A percentile compares a stretch with the other conserved stretches of the same genome.
These are phyloP conservation scores for Helogale parvula DNA, from an alignment of 2,113 vertebrate genomes.

Conservation along the genomic window DNA sequence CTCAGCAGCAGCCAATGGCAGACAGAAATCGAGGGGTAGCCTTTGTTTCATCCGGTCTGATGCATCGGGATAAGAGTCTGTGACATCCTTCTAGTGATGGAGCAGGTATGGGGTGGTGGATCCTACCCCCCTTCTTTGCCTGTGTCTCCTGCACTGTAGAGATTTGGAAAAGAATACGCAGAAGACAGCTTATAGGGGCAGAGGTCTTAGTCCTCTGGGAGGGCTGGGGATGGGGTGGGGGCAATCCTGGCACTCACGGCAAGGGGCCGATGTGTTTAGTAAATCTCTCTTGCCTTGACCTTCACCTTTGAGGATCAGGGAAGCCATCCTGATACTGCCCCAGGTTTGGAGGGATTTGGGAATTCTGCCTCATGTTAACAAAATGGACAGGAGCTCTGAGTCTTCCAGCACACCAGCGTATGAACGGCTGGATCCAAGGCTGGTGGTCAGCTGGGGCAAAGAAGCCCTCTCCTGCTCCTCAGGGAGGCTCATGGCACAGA, in stretches of 20 bases:
- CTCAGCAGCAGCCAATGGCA: neutral
- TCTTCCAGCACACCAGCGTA: no score
- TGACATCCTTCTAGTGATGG: neutral
- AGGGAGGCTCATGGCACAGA: neutral
- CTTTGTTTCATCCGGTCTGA: neutral
- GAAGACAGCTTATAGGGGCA: neutral
- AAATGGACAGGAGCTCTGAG: neutral
- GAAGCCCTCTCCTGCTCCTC: no score
- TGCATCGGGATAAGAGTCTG: neutral
- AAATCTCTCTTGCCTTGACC: neutral
- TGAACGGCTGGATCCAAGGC: neutral
- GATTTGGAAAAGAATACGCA: rapidly evolving
- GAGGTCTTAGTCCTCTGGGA: no score
- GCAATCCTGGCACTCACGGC: neutral
- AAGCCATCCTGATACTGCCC: neutral
- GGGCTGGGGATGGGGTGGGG: rapidly evolving
- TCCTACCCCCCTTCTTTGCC: no score
- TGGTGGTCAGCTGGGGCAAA: neutral
- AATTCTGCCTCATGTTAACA: neutral
- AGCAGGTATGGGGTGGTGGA: rapidly evolving
- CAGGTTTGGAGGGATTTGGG: neutral
- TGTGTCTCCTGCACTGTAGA: neutral
- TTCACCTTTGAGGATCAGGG: neutral
- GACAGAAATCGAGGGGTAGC: rapidly evolving
- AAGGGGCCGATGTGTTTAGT: neutral